A percentile compares a stretch with the other conserved stretches of the same genome.
These are phyloP conservation scores for Pogonocherus hispidulus DNA, from an alignment of 2,888 invertebrate species.

Conservation along the genomic window DNA sequence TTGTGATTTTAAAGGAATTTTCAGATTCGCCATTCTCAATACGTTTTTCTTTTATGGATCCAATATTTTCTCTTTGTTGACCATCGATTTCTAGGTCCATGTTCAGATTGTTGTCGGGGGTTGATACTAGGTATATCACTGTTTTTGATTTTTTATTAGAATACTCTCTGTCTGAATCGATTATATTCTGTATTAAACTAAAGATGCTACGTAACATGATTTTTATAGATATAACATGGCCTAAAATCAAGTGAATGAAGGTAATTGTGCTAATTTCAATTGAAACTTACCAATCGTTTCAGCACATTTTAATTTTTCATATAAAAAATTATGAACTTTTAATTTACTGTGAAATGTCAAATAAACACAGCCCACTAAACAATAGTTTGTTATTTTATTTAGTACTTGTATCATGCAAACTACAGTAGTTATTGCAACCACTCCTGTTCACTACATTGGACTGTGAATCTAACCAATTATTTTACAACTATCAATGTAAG, in stretches of 20 bases:
- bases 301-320: constrained; percentile 36
- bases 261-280: neutral
- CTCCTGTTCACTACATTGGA: no score
- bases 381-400: neutral
- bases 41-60: constrained; percentile 29
- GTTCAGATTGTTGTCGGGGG: constrained; percentile 45
- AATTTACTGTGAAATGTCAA: constrained; percentile 31
- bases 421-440: no score
- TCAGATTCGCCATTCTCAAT: constrained; percentile 20
- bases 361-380: constrained; percentile 11
- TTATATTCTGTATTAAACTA: constrained; percentile 55
- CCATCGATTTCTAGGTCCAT: constrained; percentile 53
- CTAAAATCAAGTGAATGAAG: constrained; percentile 25
- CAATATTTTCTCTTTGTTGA: constrained; percentile 36
- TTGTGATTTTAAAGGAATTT: constrained; percentile 46
- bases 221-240: constrained; percentile 41
- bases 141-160: constrained; percentile 52
- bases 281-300: constrained; percentile 30
- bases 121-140: constrained; percentile 50
- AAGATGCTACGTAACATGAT: constrained; percentile 57
- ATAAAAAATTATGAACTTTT: constrained; percentile 20
- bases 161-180: constrained; percentile 54
- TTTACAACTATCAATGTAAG: no score
- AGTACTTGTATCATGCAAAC: no score
- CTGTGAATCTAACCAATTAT: no score